Percentiles rank a stretch among this genome's conserved stretches.
phyloP scores from a whole-genome alignment of 2,888 invertebrate genomes.

The Oscheius onirici region DNA sequence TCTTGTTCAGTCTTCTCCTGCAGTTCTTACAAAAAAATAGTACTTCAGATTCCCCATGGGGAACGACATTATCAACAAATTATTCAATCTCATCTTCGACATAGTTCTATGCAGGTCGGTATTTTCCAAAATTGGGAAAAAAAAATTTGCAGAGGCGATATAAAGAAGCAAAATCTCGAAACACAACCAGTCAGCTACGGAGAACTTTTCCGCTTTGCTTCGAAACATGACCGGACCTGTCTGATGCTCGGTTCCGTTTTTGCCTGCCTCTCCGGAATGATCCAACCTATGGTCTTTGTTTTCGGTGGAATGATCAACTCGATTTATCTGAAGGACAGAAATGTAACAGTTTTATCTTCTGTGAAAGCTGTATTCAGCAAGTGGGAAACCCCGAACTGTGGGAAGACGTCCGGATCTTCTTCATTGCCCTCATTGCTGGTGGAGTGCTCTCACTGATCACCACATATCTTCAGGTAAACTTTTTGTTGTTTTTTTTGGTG shows the following conservation, averaged over 20 bases:
- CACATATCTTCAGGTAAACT: constrained; percentile 27
- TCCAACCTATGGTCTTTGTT: constrained; percentile 49
- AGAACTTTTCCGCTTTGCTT: constrained; percentile 26
- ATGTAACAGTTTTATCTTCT: no score
- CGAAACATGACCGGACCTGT: constrained; percentile 14
- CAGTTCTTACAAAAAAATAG: no score
- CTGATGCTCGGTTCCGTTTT: constrained; percentile 36
- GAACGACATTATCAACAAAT: not conserved
- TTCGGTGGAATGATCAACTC: constrained; percentile 51
- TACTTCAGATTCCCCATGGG: no score
- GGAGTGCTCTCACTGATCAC: not conserved
- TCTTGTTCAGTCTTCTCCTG: no score
- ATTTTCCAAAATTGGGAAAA: not conserved
- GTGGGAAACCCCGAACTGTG: constrained; percentile 21
- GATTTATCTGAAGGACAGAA: constrained; percentile 35
- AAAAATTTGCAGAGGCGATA: constrained; percentile 9
- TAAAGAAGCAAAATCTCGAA: constrained; percentile 6
- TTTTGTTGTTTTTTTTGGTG: no score
- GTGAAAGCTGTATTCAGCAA: constrained; percentile 15
- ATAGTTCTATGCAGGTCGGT: not conserved
- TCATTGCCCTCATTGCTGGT: not conserved
- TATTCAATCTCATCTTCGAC: not conserved
- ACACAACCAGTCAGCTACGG: constrained; percentile 8
- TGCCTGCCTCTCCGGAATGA: constrained; percentile 41
- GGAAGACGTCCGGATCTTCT: not conserved